Conservation (phyloP, 2,797 vertebrate genomes). For the Megalops cyprinoides region DNA sequence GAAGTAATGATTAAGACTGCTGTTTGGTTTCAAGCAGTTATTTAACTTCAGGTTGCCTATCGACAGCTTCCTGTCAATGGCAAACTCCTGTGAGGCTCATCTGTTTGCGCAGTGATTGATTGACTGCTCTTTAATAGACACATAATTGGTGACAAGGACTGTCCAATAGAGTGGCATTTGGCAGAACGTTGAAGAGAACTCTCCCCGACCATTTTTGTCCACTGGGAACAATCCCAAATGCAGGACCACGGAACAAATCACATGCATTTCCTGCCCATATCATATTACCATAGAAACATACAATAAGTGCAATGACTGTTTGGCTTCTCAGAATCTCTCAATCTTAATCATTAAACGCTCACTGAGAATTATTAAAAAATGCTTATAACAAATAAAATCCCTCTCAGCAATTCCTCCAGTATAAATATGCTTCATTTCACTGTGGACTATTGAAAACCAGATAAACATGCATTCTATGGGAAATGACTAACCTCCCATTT, state of each 20-base stretch:
- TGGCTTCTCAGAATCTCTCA: not conserved
- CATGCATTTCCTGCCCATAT: slow-evolving; percentile 37
- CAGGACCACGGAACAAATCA: slow-evolving; percentile 58
- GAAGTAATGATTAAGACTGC: slow-evolving; percentile 63
- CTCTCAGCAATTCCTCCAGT: not conserved
- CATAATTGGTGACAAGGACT: slow-evolving; percentile 99
- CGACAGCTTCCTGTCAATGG: slow-evolving; percentile 90
- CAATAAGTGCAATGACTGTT: not conserved
- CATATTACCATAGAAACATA: slow-evolving; percentile 49
- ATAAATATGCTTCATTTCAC: not conserved
- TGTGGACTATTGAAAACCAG: not conserved
- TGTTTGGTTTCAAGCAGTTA: slow-evolving; percentile 78
- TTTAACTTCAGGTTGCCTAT: slow-evolving; percentile 88
- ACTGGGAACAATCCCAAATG: slow-evolving; percentile 75
- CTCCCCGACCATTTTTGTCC: slow-evolving; percentile 78
- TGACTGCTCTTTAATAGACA: slow-evolving; percentile 99
- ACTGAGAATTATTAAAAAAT: not conserved
- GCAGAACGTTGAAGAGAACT: slow-evolving; percentile 81
- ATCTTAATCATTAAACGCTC: not conserved
- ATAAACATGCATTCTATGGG: not conserved
- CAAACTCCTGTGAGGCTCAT: slow-evolving; percentile 81
- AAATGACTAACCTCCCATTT: not conserved
- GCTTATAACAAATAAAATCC: slow-evolving; percentile 1
- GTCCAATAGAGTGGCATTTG: slow-evolving; percentile 90
- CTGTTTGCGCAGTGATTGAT: slow-evolving; percentile 91